These are phyloP conservation scores for Podarcis raffonei DNA, from an alignment of 2,113 vertebrate species.

Conservation along the genomic window DNA sequence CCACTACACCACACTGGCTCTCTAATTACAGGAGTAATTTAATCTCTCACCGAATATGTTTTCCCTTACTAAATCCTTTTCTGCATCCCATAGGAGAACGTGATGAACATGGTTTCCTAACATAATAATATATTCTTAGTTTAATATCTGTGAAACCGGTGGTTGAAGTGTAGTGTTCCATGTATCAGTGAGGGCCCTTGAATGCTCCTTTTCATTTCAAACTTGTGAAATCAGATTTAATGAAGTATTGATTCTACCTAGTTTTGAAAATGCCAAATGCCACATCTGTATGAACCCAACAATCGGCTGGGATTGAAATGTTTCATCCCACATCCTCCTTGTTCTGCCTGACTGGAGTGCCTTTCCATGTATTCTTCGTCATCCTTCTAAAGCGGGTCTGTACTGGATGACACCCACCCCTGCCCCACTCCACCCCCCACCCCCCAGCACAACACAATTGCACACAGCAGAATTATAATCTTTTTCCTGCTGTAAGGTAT, in stretches of 20 bases:
- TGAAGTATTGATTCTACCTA: not conserved
- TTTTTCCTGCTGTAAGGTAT: not conserved
- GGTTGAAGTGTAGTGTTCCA: not conserved
- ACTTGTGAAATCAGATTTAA: not conserved
- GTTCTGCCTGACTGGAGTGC: not conserved
- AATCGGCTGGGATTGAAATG: not conserved
- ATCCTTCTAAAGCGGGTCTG: not conserved
- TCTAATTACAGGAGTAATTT: not conserved
- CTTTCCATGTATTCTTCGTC: not conserved
- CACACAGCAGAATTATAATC: not conserved
- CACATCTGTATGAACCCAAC: not conserved
- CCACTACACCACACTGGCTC: no score
- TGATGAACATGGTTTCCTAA: not conserved
- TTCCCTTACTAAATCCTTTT: not conserved
- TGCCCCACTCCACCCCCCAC: no score
- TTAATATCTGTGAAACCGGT: not conserved
- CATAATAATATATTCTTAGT: not conserved
- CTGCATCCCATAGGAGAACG: not conserved
- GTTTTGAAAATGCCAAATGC: not conserved
- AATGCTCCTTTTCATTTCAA: constrained; percentile 4
- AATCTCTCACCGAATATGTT: not conserved
- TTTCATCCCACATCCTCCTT: not conserved
- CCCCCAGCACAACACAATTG: not conserved
- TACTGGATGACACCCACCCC: not conserved
- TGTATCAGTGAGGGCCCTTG: not conserved